A percentile compares a stretch with the other conserved stretches of the same genome.
These are phyloP conservation scores for Drosophila bipectinata DNA, from an alignment of 1,140 invertebrate species.

Conservation along the genomic window DNA sequence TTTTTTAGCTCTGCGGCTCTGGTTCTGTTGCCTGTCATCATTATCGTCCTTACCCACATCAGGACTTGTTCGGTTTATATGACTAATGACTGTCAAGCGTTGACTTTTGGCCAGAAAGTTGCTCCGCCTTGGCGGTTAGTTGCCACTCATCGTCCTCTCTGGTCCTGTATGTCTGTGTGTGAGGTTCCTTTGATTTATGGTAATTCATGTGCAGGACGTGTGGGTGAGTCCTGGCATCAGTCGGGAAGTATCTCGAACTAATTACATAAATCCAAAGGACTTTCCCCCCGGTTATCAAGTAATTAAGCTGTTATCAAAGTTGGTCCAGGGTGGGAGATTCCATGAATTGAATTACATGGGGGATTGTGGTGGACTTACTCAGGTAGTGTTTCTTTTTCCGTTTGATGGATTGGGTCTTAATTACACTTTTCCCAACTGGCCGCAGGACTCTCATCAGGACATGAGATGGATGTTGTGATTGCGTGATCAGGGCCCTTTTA, in stretches of 20 bases:
- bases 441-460: not conserved
- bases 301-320: conserved; percentile 47
- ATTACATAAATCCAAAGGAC: conserved; percentile 34
- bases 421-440: conserved; percentile 34
- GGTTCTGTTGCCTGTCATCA: conserved; percentile 58
- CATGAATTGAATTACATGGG: conserved; percentile 34
- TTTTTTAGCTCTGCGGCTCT: not conserved
- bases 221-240: conserved; percentile 8
- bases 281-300: conserved; percentile 38
- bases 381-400: conserved; percentile 20
- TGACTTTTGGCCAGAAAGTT: conserved; percentile 54
- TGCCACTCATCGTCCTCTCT: conserved; percentile 21
- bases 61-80: conserved; percentile 52
- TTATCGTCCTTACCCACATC: conserved; percentile 61
- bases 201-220: conserved; percentile 41
- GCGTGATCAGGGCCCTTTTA: conserved; percentile 31
- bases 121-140: conserved; percentile 26
- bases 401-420: conserved; percentile 48
- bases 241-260: conserved; percentile 33
- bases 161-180: not conserved
- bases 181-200: conserved; percentile 48
- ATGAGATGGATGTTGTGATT: conserved; percentile 26
- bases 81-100: conserved; percentile 75
- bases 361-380: not conserved
- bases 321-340: conserved; percentile 9